phyloP scores from a whole-genome alignment of 2,797 vertebrate species.

The Fistularia tabacaria region DNA sequence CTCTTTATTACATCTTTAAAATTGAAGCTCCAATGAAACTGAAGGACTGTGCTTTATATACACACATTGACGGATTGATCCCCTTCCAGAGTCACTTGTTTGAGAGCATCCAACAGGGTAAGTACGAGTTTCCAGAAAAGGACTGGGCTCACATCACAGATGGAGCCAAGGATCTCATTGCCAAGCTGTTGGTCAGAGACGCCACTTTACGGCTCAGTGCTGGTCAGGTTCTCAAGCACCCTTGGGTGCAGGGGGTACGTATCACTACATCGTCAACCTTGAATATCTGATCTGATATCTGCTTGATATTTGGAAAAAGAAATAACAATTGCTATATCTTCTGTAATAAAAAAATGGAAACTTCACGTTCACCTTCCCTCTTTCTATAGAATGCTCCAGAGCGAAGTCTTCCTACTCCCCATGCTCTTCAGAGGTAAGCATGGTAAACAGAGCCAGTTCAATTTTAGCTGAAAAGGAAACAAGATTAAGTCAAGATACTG shows the following conservation, averaged over 20 bases:
- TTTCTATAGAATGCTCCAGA: slow-evolving; percentile 87
- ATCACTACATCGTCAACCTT: not conserved
- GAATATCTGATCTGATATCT: too few relatives aligned
- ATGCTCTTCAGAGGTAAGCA: slow-evolving; percentile 89
- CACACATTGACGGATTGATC: not conserved
- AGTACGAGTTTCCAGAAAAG: slow-evolving; percentile 92
- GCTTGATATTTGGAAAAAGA: too few relatives aligned
- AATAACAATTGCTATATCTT: too few relatives aligned
- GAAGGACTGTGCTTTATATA: too few relatives aligned
- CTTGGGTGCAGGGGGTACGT: slow-evolving; percentile 93
- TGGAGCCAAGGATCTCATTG: slow-evolving; percentile 93
- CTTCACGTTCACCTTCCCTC: not conserved
- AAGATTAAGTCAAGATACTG: too few relatives aligned
- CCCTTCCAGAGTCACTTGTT: slow-evolving; percentile 86
- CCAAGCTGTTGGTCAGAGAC: slow-evolving; percentile 90
- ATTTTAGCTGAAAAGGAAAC: too few relatives aligned
- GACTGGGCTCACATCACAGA: slow-evolving; percentile 94
- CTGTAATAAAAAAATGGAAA: not conserved
- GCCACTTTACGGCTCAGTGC: slow-evolving; percentile 91
- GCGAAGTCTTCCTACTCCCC: slow-evolving; percentile 91
- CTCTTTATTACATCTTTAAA: not conserved
- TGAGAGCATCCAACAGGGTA: slow-evolving; percentile 96
- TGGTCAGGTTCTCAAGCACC: slow-evolving; percentile 90
- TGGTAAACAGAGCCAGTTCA: not conserved
- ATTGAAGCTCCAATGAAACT: too few relatives aligned